Percentiles rank a stretch among this genome's conserved stretches.
Conservation (phyloP, 2,888 invertebrate genomes). For the Meta bourneti region DNA sequence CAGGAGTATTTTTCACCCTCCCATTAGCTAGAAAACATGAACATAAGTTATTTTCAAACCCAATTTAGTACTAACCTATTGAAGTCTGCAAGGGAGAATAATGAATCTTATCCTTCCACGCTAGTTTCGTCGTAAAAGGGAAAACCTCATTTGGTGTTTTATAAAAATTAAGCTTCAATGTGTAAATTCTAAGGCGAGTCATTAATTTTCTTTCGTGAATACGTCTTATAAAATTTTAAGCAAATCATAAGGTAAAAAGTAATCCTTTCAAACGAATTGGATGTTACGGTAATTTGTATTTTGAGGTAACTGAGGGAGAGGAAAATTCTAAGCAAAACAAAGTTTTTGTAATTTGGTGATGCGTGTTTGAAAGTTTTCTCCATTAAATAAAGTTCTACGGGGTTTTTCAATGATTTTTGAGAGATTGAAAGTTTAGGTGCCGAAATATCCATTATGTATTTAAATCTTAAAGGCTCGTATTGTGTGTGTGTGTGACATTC, state of each 20-base stretch:
- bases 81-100: not conserved
- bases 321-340: not conserved
- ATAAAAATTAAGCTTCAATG: not conserved
- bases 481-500: no score
- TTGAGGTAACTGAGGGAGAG: not conserved
- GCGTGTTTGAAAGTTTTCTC: no score
- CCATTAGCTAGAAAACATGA: conserved; percentile 35
- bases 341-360: no score
- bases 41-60: not conserved
- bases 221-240: not conserved
- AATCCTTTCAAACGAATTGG: not conserved
- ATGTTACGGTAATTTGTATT: not conserved
- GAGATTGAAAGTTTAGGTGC: no score
- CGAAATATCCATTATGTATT: no score
- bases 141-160: not conserved
- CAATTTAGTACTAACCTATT: not conserved
- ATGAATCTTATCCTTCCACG: not conserved
- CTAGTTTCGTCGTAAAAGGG: not conserved
- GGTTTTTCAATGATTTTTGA: no score
- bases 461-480: no score
- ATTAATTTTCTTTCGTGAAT: not conserved
- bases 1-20: conserved; percentile 9
- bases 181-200: not conserved
- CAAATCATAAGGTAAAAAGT: not conserved
- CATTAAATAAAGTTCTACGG: no score